phyloP scores from a whole-genome alignment of 2,113 vertebrate genomes.

The Neolamprologus kungweensis region DNA sequence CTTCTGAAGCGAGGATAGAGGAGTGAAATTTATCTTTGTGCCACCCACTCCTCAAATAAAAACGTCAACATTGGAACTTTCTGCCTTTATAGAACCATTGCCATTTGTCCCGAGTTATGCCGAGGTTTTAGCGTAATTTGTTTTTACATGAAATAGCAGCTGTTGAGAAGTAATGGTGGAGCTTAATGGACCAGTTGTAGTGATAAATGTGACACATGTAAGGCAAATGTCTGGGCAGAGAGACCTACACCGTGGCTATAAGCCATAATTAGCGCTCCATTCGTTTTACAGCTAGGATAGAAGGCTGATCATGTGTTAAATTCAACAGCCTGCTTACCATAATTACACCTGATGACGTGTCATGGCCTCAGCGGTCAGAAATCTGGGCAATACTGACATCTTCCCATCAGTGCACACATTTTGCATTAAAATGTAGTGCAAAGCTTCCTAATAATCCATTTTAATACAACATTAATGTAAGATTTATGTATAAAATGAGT shows the following conservation, averaged over 20 bases:
- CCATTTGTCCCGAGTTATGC: neutral
- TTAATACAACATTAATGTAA: neutral
- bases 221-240: neutral
- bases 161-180: neutral
- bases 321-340: neutral
- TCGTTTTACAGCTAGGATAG: neutral
- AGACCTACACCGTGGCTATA: neutral
- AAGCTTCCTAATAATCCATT: neutral
- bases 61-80: neutral
- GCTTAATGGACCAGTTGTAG: neutral
- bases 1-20: neutral
- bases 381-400: neutral
- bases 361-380: neutral
- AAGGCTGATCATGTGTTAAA: neutral
- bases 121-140: neutral
- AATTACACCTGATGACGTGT: neutral
- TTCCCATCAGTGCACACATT: neutral
- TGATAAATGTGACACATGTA: neutral
- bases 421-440: neutral
- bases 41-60: constrained; percentile 8
- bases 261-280: neutral
- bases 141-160: neutral
- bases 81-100: neutral
- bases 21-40: neutral
- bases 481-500: neutral